phyloP scores from a whole-genome alignment of 2,113 vertebrate genomes.

The Mastomys coucha region DNA sequence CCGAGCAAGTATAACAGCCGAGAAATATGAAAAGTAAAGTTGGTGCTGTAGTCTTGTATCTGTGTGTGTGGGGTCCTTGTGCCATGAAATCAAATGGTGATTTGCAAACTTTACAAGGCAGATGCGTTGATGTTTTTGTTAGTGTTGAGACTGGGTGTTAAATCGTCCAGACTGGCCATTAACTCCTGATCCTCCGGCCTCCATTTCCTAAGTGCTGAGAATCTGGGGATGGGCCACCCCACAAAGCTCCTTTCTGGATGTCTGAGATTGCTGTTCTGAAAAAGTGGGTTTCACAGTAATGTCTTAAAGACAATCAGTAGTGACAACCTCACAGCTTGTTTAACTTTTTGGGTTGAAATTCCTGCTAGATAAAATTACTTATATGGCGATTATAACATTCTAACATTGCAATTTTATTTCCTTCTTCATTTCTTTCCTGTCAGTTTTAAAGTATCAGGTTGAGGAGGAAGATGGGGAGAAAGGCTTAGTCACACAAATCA shows the following conservation, averaged over 20 bases:
- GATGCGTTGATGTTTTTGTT: neutral
- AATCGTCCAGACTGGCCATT: neutral
- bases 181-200: neutral
- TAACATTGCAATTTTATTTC: neutral
- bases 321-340: neutral
- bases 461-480: neutral
- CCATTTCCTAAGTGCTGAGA: neutral
- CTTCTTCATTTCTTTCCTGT: neutral
- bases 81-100: neutral
- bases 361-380: neutral
- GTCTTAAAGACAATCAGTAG: neutral
- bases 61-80: neutral
- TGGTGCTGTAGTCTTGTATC: neutral
- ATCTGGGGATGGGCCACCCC: neutral
- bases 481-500: neutral
- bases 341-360: neutral
- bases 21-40: neutral
- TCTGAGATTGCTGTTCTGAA: neutral
- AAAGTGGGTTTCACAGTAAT: neutral
- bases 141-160: neutral
- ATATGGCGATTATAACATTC: neutral
- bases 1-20: neutral
- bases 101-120: slow-evolving; percentile 24
- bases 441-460: neutral
- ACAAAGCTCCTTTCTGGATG: neutral